phyloP scores from a whole-genome alignment of 1,140 invertebrate species.

The Pseudomyrmex gracilis region DNA sequence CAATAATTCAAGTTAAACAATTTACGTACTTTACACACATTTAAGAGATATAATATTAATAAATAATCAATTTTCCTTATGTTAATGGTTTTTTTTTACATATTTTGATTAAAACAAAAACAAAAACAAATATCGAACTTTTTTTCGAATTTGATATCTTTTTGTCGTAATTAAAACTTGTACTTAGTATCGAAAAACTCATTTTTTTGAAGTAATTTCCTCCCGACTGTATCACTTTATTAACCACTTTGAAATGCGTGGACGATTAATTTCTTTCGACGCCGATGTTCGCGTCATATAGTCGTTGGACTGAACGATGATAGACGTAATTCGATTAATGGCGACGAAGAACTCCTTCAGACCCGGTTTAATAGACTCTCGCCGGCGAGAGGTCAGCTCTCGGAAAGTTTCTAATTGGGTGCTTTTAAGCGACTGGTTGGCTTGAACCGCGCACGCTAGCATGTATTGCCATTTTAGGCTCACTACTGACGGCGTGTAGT shows the following conservation, averaged over 20 bases:
- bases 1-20: neutral
- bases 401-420: slow-evolving; percentile 79
- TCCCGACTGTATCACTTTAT: neutral
- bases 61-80: too few species aligned
- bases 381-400: slow-evolving; percentile 58
- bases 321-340: slow-evolving; percentile 62
- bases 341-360: slow-evolving; percentile 45
- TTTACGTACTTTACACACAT: too few species aligned
- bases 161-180: too few species aligned
- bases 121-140: too few species aligned
- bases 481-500: slow-evolving; percentile 16
- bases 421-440: slow-evolving; percentile 76
- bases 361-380: slow-evolving; percentile 65
- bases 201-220: neutral
- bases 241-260: neutral
- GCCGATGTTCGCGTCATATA: neutral
- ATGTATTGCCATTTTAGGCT: slow-evolving; percentile 73
- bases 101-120: too few species aligned
- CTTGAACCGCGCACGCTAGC: slow-evolving; percentile 1
- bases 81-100: too few species aligned
- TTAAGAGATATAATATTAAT: too few species aligned
- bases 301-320: slow-evolving; percentile 21
- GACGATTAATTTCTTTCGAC: slow-evolving; percentile 16
- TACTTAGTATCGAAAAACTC: neutral
- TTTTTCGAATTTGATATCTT: too few species aligned